These are phyloP conservation scores for Sanderia malayensis DNA, from an alignment of 30 jellyfish, hydroid and myxozoan genomes.

Conservation along the genomic window DNA sequence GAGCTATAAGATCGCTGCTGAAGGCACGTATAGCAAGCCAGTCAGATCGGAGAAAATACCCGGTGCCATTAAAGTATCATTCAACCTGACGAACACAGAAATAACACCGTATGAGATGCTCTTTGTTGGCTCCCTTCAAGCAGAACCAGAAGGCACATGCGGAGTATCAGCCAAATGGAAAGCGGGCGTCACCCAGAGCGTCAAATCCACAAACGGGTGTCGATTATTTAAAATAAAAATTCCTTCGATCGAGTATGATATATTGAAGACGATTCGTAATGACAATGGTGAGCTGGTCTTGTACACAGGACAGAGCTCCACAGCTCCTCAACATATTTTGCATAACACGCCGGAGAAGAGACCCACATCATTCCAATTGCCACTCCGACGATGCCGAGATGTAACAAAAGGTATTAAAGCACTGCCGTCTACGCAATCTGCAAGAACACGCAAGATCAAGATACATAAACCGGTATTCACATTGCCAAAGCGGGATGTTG, in stretches of 20 bases:
- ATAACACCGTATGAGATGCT: slow-evolving; percentile 71
- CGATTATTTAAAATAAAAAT: slow-evolving; percentile 55
- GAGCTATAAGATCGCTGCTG: slow-evolving; percentile 61
- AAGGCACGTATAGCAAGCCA: slow-evolving; percentile 48
- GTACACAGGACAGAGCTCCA: slow-evolving; percentile 73
- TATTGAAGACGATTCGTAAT: slow-evolving; percentile 29
- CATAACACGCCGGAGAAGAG: slow-evolving; percentile 48
- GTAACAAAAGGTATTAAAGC: slow-evolving; percentile 34
- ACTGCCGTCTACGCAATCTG: slow-evolving; percentile 23
- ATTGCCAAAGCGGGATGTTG: slow-evolving; percentile 23
- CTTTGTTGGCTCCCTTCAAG: slow-evolving; percentile 48
- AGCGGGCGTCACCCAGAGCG: slow-evolving; percentile 74
- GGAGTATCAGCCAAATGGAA: slow-evolving; percentile 81
- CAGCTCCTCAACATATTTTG: slow-evolving; percentile 19
- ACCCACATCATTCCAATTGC: slow-evolving; percentile 69
- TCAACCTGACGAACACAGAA: slow-evolving; percentile 49
- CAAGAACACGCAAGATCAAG: slow-evolving; percentile 41
- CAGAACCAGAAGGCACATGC: slow-evolving; percentile 76
- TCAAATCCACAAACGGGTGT: slow-evolving; percentile 75
- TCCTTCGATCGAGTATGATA: slow-evolving; percentile 75
- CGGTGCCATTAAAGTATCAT: slow-evolving; percentile 54
- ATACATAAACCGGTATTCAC: slow-evolving; percentile 36
- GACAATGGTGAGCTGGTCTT: slow-evolving; percentile 44
- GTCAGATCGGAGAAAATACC: slow-evolving; percentile 33
- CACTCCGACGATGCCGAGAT: slow-evolving; percentile 64